phyloP scores from a whole-genome alignment of 2,113 vertebrate genomes.

The Dicentrarchus labrax region DNA sequence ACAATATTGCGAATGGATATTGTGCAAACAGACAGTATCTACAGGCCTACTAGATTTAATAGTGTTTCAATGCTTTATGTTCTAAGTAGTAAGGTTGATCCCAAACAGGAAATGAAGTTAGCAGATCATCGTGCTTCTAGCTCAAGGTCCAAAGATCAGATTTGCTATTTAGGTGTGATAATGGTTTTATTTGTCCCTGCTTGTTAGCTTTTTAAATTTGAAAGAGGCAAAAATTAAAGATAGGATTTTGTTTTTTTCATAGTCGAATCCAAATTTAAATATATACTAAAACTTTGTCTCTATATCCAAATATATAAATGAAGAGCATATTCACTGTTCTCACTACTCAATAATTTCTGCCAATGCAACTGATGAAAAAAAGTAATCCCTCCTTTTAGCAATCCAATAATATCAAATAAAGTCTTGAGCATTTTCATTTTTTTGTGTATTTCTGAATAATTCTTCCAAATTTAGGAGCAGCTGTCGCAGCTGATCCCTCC shows the following conservation, averaged over 20 bases:
- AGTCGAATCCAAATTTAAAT: neutral
- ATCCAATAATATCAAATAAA: neutral
- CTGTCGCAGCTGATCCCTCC: slow-evolving; percentile 12
- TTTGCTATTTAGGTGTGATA: neutral
- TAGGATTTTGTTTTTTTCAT: neutral
- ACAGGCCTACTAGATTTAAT: neutral
- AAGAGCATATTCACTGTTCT: too few relatives aligned
- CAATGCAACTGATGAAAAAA: neutral
- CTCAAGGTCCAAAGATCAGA: neutral
- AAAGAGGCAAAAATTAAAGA: neutral
- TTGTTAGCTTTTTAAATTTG: neutral
- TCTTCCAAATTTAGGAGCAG: neutral
- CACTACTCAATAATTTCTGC: neutral
- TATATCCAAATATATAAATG: neutral
- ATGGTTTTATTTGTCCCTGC: neutral
- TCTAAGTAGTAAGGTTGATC: neutral
- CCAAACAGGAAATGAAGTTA: neutral
- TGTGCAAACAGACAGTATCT: too few relatives aligned
- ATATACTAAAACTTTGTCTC: neutral
- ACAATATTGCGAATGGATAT: neutral
- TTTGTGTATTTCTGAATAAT: neutral
- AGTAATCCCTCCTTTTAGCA: neutral
- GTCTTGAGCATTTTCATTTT: neutral
- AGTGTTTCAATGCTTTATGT: neutral
- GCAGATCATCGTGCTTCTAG: neutral